phyloP scores from a whole-genome alignment of 1,140 invertebrate species.

The Vollenhovia emeryi region DNA sequence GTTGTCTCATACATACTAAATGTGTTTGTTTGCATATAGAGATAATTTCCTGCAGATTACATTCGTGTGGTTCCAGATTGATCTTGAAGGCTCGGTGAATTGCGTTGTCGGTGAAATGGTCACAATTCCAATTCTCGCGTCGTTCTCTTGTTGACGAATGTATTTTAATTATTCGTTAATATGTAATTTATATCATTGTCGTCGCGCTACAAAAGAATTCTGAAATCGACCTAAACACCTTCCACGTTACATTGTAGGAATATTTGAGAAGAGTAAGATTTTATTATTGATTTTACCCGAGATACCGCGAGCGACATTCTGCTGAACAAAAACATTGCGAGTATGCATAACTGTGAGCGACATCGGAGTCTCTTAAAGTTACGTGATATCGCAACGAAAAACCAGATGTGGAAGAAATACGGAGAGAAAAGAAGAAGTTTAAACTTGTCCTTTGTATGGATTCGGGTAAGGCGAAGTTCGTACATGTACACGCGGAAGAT shows the following conservation, averaged over 20 bases:
- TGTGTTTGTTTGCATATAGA: conserved; percentile 12
- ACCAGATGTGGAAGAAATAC: conserved; percentile 40
- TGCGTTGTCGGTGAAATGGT: background rate
- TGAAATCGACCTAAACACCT: background rate
- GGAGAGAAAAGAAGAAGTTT: conserved; percentile 19
- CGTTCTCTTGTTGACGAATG: background rate
- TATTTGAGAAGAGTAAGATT: background rate
- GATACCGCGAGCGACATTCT: background rate
- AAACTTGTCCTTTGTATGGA: background rate
- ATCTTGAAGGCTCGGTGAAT: background rate
- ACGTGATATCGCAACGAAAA: conserved; percentile 29
- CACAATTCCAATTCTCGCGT: background rate
- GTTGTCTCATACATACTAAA: conserved; percentile 32
- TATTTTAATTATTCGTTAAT: background rate
- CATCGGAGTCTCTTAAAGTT: conserved; percentile 14
- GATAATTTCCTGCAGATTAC: conserved; percentile 4
- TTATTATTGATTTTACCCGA: conserved; percentile 2
- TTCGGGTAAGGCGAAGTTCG: conserved; percentile 21
- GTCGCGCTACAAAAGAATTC: background rate
- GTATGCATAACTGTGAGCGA: background rate
- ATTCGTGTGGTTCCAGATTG: background rate
- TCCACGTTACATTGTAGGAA: no score
- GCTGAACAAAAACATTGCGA: background rate
- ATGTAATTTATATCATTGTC: background rate
- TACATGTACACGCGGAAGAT: background rate